phyloP scores from a whole-genome alignment of 2,888 invertebrate species.

The Norana najaformis region DNA sequence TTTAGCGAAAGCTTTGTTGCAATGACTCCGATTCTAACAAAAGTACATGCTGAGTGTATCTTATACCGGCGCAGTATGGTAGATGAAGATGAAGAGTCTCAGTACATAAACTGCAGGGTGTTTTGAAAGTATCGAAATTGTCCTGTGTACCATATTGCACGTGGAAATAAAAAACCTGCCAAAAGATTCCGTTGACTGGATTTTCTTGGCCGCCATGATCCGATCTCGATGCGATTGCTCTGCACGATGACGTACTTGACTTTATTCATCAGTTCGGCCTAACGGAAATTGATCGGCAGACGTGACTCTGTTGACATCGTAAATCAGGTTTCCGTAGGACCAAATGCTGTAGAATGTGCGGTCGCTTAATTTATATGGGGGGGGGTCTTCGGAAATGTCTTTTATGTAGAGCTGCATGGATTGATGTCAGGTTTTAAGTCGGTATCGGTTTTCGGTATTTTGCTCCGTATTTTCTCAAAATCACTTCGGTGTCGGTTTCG shows the following conservation, averaged over 20 bases:
- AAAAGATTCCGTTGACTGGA: background rate
- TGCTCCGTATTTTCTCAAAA: no score
- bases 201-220: background rate
- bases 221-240: background rate
- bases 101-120: background rate
- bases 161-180: background rate
- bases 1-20: background rate
- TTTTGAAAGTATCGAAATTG: background rate
- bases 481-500: no score
- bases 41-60: background rate
- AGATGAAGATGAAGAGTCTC: background rate
- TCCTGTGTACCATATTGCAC: background rate
- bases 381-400: background rate
- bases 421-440: no score
- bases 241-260: background rate
- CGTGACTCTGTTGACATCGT: background rate
- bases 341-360: background rate
- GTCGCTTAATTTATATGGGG: background rate
- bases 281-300: background rate
- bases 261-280: background rate
- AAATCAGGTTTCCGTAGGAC: background rate
- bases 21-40: background rate
- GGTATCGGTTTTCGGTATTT: no score
- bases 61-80: no score
- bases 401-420: no score